A percentile compares a stretch with the other conserved stretches of the same genome.
Evolutionary conservation across 2,888 invertebrate species (phyloP).

Genomic region (Synanthedon andrenaeformis): DNA sequence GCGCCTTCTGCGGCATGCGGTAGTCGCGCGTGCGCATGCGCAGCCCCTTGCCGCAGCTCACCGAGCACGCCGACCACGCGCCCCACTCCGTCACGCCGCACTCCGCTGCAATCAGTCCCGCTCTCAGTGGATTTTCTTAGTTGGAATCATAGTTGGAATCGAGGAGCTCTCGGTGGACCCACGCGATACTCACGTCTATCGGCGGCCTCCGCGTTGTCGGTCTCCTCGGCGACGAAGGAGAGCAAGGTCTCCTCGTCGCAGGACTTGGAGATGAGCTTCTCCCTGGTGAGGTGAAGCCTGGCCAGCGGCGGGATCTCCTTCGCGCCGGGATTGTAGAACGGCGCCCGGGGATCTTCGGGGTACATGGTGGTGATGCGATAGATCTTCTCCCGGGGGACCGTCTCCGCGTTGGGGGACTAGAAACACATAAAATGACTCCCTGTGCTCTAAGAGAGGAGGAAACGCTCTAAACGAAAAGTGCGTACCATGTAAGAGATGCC

Average conservation of each 20-base stretch:
- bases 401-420: constrained; percentile 83
- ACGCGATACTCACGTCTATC: constrained; percentile 70
- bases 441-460: too few species aligned
- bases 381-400: constrained; percentile 85
- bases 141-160: too few species aligned
- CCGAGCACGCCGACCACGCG: constrained; percentile 84
- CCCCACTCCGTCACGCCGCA: constrained; percentile 83
- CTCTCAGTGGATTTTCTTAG: too few species aligned
- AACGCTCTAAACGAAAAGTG: background rate
- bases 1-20: constrained; percentile 77
- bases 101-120: constrained; percentile 70
- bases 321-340: constrained; percentile 85
- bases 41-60: constrained; percentile 88
- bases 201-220: constrained; percentile 77
- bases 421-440: too few species aligned
- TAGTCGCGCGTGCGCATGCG: constrained; percentile 83
- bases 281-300: constrained; percentile 79
- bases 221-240: constrained; percentile 71
- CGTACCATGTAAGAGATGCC: constrained; percentile 91
- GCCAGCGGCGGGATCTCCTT: constrained; percentile 86
- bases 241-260: constrained; percentile 77
- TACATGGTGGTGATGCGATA: constrained; percentile 89
- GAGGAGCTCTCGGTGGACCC: too few species aligned
- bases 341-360: constrained; percentile 91
- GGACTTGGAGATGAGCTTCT: constrained; percentile 78